Conservation (phyloP, 2,113 vertebrate species). For the Cheilinus undulatus region DNA sequence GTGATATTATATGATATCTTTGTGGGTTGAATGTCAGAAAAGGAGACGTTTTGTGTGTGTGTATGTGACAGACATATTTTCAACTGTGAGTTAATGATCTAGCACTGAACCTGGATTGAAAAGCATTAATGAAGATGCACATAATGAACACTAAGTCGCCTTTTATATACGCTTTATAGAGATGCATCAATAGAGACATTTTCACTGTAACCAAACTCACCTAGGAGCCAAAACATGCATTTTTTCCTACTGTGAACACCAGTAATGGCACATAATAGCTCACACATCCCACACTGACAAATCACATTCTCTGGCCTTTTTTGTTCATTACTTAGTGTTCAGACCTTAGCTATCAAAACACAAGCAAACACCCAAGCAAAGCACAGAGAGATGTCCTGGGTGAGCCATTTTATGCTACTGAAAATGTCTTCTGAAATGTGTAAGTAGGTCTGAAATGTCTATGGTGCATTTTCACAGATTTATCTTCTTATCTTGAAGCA, state of each 20-base stretch:
- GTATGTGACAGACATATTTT: neutral
- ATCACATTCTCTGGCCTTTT: constrained; percentile 25
- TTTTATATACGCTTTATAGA: constrained; percentile 18
- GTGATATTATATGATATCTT: too few relatives aligned
- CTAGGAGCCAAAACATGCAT: constrained; percentile 3
- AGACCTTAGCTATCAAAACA: constrained; percentile 20
- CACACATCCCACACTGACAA: constrained; percentile 30
- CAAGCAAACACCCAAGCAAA: constrained; percentile 12
- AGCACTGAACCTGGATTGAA: neutral
- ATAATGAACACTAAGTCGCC: constrained; percentile 7
- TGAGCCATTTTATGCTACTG: neutral
- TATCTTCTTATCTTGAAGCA: neutral
- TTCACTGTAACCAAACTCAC: constrained; percentile 3
- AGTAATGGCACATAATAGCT: constrained; percentile 26
- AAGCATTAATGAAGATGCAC: neutral
- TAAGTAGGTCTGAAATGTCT: neutral
- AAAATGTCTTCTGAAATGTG: constrained; percentile 1
- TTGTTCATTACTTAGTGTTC: constrained; percentile 10
- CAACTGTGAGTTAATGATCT: neutral
- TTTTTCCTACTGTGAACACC: constrained; percentile 24
- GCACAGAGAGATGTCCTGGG: neutral
- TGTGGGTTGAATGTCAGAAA: too few relatives aligned
- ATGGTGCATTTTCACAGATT: neutral
- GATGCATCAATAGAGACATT: neutral
- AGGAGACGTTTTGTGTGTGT: neutral